Base-by-base conservation (phyloP, 2,797 vertebrate genomes). In the Schizopygopsis pylzovi region DNA sequence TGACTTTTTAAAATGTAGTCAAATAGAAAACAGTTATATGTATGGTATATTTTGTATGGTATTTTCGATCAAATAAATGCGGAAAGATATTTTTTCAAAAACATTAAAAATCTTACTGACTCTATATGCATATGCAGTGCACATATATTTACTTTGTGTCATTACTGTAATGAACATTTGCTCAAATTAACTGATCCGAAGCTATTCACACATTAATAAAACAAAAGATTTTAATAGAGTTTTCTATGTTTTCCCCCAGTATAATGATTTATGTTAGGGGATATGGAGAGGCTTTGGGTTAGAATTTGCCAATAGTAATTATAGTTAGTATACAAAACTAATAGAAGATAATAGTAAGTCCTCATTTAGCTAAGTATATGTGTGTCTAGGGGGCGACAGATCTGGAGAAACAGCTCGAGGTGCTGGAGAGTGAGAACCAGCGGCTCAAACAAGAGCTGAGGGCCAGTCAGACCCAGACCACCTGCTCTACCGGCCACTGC, bases 341-440 rank as follows among this genome's bases (percentile, higher is more conserved):
- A 25, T 79, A 6, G 11, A 77, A 39, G 16, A 22, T 18, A 12
- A 39, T 37, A 37, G 28, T 8, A n/a, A 54, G 7, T 61, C 76
- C n/a, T 79, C 22, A 2, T 41, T 7, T 4, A 52, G 47, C 47
- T 54, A 49, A 37, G 76, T 20, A 1, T n/a, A 67, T 63, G 25
- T 86, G 41, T 85, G 67, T 91, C 18, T 18, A 99, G 98, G 97
- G 97, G 7, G 96, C 97, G 89, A 98, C 97, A 0, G 97, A 99
- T 88, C 89, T 94, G 79, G 98, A 99, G 95, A 99, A 99, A 93
- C 98, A 98, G 92, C 95, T 97, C 86, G 95, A 98, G 92, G 95
- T 97, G 88, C 94, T 99, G 93, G 93, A 92, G 65, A 95, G 95
- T 1, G 98, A 99, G 92, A 99, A 99, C 20, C 93, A 96, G 92